These are phyloP conservation scores for Leptonema lineaticorne DNA, from an alignment of 1,140 invertebrate species.

Conservation along the genomic window DNA sequence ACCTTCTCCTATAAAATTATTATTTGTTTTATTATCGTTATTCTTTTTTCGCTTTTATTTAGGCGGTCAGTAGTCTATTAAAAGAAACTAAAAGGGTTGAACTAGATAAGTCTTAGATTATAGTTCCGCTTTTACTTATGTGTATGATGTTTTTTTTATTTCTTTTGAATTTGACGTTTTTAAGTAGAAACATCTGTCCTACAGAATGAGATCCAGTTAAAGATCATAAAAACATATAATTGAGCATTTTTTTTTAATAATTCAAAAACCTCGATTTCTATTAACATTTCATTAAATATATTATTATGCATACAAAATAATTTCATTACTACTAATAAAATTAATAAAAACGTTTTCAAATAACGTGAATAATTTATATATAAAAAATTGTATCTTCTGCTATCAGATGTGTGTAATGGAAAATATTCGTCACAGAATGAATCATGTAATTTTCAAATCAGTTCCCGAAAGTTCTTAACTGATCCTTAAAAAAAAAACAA, in stretches of 20 bases:
- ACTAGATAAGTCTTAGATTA: constrained; percentile 32
- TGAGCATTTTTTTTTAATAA: too few relatives aligned
- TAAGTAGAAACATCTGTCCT: constrained; percentile 12
- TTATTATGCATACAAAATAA: not conserved
- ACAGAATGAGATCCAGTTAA: constrained; percentile 6
- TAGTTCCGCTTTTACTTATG: constrained; percentile 10
- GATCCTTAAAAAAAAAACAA: not conserved
- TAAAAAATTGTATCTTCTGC: not conserved
- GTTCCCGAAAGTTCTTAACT: not conserved
- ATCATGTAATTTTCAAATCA: not conserved
- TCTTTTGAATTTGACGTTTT: not conserved
- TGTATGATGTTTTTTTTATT: constrained; percentile 7
- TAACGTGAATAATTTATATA: too few relatives aligned
- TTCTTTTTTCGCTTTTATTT: too few relatives aligned
- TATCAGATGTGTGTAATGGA: not conserved
- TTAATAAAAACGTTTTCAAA: not conserved
- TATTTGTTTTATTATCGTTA: constrained; percentile 2
- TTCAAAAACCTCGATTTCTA: too few relatives aligned
- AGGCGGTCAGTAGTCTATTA: constrained; percentile 35
- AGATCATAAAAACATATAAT: constrained; percentile 20
- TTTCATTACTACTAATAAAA: not conserved
- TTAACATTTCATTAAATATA: constrained; percentile 18
- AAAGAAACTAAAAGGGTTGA: constrained; percentile 39
- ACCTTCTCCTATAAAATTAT: constrained; percentile 28
- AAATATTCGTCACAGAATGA: not conserved